Base-by-base conservation (phyloP, 1,140 invertebrate genomes). In the Tribolium castaneum region DNA sequence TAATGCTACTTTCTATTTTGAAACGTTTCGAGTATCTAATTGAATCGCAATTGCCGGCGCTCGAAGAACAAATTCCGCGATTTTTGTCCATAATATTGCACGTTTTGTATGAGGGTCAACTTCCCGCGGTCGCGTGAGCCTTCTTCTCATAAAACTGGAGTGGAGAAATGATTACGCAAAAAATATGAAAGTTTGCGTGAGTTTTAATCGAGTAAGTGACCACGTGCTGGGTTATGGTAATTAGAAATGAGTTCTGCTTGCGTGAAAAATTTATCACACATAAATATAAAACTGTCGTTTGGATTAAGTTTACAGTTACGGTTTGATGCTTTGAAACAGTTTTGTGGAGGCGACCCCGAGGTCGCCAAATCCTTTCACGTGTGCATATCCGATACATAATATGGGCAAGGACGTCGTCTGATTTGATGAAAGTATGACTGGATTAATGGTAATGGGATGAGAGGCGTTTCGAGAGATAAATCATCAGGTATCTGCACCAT, bases 1-100 rank as follows among this genome's bases (percentile, higher is more conserved):
- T 66, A 66, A 66, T 35, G 56, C 30, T 30, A 35, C 59, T 66
- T 66, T 66, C 59, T 66, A 66, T 35, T 66, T 66, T 66, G 25
- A 34, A 62, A 62, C 22, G 22, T 19, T 19, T 19, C 16, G 13
- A 35, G 19, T 59, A 59, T 59, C 54, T 35, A 34, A 35, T 35
- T 35, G 30, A 66, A 66, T 66, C 10, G 25, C 25, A 66, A 45
- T 13, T 35, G 5, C 25, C 25, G 14, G 25, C 9, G n/a, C 30
- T 35, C 12, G 30, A 66, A 35, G 6, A 35, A 66, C 45, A 34
- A 35, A 66, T 66, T 66, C 3, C 19, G 19, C 1, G 39, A 45
- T 45, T 45, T 45, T 45, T 45, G n/a, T 10, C 5, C 30, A 34
- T 54, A 73, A 52, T 51, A 72, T 72, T 73, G 71, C 71, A 72